Percentiles rank a stretch among this genome's conserved stretches.
These are phyloP conservation scores for Nasonia longicornis DNA, from an alignment of 1,140 invertebrate genomes.

Conservation along the genomic window DNA sequence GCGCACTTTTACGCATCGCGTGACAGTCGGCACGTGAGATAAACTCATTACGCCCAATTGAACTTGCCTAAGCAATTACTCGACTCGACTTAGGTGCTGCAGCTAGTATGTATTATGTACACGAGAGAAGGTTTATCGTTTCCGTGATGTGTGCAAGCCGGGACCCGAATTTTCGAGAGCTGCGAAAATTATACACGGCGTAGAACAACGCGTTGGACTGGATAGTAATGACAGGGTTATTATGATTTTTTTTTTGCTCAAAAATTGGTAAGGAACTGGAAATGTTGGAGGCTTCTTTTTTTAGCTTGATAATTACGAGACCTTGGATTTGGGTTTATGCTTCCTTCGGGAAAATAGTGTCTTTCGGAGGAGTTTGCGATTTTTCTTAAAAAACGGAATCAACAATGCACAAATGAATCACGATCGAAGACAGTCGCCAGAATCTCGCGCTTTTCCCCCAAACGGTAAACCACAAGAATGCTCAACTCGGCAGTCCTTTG, in stretches of 20 bases:
- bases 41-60: conserved; percentile 33
- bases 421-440: too few relatives aligned
- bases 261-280: not conserved
- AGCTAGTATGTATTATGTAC: not conserved
- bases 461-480: too few relatives aligned
- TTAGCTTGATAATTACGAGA: not conserved
- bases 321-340: not conserved
- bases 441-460: too few relatives aligned
- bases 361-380: not conserved
- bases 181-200: conserved; percentile 13
- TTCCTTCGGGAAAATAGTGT: not conserved
- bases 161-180: conserved; percentile 2
- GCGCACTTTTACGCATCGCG: not conserved
- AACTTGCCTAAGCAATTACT: conserved; percentile 18
- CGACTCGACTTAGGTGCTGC: not conserved
- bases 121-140: conserved; percentile 6
- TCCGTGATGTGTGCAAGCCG: not conserved
- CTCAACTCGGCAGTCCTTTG: too few relatives aligned
- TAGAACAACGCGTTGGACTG: not conserved
- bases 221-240: not conserved
- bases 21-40: conserved; percentile 1
- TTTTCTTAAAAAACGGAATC: too few relatives aligned
- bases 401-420: too few relatives aligned
- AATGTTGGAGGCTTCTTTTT: not conserved
- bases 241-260: not conserved